Percentiles rank a stretch among this genome's conserved stretches.
These are phyloP conservation scores for Villa cingulata DNA, from an alignment of 2,888 invertebrate species.

Conservation along the genomic window DNA sequence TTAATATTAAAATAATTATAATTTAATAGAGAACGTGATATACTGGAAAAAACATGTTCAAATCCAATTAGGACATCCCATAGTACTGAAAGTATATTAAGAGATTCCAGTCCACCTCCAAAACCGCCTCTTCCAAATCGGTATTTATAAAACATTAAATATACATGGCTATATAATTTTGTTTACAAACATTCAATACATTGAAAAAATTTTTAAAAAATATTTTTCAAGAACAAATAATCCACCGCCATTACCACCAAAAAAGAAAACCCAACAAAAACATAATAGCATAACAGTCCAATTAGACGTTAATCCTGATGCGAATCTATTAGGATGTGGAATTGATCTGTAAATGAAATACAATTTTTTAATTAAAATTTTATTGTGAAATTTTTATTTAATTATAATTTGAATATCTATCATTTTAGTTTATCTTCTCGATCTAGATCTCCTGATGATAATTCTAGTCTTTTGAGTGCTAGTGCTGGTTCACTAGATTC, in stretches of 20 bases:
- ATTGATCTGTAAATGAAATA: slow-evolving; percentile 39
- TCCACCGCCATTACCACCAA: slow-evolving; percentile 68
- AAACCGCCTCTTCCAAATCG: slow-evolving; percentile 79
- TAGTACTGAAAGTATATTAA: slow-evolving; percentile 66
- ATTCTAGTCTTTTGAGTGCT: slow-evolving; percentile 48
- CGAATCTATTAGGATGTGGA: slow-evolving; percentile 49
- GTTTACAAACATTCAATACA: too few relatives aligned
- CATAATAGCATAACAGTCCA: slow-evolving; percentile 34
- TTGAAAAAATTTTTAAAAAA: neutral
- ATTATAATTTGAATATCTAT: too few relatives aligned
- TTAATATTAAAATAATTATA: too few relatives aligned
- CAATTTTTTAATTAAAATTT: neutral
- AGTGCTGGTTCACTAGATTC: slow-evolving; percentile 78
- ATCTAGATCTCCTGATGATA: slow-evolving; percentile 60
- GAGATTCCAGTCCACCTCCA: slow-evolving; percentile 63
- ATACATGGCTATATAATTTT: too few relatives aligned
- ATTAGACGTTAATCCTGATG: slow-evolving; percentile 35
- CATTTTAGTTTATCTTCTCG: slow-evolving; percentile 48
- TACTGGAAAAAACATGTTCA: slow-evolving; percentile 36
- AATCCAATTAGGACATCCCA: slow-evolving; percentile 60
- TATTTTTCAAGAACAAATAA: slow-evolving; percentile 31
- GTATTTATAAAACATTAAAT: slow-evolving; percentile 28
- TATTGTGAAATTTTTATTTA: neutral
- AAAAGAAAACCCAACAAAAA: slow-evolving; percentile 43
- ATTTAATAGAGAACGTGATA: slow-evolving; percentile 38